These are phyloP conservation scores for Leptobrachium leishanense DNA, from an alignment of 2,113 vertebrate species.

Conservation along the genomic window DNA sequence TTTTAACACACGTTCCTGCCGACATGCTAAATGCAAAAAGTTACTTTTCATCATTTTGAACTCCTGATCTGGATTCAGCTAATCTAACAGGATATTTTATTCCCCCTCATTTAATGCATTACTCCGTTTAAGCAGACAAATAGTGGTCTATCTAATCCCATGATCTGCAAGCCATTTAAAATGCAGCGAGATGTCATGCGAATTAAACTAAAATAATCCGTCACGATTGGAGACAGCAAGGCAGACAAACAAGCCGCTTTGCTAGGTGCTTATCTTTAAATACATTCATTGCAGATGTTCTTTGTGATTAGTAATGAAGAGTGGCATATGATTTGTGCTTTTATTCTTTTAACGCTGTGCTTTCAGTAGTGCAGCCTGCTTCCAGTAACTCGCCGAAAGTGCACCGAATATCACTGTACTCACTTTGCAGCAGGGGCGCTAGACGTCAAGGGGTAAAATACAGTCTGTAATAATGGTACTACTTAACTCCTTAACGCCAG, in stretches of 20 bases:
- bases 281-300: conserved; percentile 37
- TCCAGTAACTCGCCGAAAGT: too few species aligned
- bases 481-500: too few species aligned
- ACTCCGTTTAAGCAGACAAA: conserved; percentile 17
- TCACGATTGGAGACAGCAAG: conserved; percentile 17
- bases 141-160: conserved; percentile 11
- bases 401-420: too few species aligned
- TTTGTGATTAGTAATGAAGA: background rate
- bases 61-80: too few species aligned
- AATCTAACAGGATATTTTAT: too few species aligned
- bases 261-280: conserved; percentile 36
- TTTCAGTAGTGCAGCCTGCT: too few species aligned
- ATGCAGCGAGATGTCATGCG: conserved; percentile 28
- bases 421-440: too few species aligned
- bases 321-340: background rate
- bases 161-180: conserved; percentile 29
- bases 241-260: conserved; percentile 38
- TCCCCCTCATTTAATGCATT: background rate
- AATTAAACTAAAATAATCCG: conserved; percentile 35
- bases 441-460: too few species aligned
- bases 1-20: too few species aligned
- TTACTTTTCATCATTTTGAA: background rate
- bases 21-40: too few species aligned
- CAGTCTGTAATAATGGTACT: too few species aligned
- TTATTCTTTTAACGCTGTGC: too few species aligned